These are phyloP conservation scores for Grallaria varia DNA, from an alignment of 2,113 vertebrate genomes.

Conservation along the genomic window DNA sequence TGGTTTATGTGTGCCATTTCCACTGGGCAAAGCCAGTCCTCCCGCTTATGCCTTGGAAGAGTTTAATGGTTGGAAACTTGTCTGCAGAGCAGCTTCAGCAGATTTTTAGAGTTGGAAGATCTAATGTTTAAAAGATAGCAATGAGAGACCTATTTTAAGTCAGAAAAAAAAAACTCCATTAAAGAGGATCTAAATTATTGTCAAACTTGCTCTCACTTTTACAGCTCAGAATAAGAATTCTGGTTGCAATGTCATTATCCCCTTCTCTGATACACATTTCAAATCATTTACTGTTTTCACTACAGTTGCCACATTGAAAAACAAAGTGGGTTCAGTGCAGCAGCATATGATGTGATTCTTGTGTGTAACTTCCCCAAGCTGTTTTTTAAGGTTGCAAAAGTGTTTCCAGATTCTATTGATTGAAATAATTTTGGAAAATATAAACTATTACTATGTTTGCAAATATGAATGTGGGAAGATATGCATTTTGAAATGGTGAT, in stretches of 20 bases:
- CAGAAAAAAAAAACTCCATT: not conserved
- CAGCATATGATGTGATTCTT: not conserved
- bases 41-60: not conserved
- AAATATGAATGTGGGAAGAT: not conserved
- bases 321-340: not conserved
- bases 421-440: not conserved
- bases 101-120: not conserved
- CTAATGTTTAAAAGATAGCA: not conserved
- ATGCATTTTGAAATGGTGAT: not conserved
- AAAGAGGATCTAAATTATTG: not conserved
- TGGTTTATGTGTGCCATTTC: constrained; percentile 64
- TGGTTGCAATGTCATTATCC: not conserved
- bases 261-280: not conserved
- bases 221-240: not conserved
- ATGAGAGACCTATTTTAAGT: not conserved
- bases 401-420: not conserved
- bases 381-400: not conserved
- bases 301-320: not conserved
- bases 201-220: constrained; percentile 1
- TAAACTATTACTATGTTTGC: not conserved
- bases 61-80: constrained; percentile 34
- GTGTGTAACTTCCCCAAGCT: not conserved
- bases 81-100: constrained; percentile 29
- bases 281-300: constrained; percentile 7
- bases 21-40: constrained; percentile 13